phyloP scores from a whole-genome alignment of 2,888 invertebrate species.

The Leptopilina syphax region DNA sequence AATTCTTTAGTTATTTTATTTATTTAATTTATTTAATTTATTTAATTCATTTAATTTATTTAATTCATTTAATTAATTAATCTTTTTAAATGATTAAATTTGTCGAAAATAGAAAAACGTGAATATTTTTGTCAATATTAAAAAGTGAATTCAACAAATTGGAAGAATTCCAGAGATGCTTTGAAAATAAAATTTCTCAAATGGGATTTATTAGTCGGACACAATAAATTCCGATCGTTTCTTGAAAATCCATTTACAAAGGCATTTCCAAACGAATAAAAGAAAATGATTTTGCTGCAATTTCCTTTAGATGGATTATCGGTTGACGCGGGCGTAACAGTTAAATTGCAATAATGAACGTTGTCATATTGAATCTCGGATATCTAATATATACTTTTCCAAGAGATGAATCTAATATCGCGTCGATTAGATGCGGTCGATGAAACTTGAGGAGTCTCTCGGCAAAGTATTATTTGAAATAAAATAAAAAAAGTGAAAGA shows the following conservation, averaged over 20 bases:
- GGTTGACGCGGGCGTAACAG: background rate
- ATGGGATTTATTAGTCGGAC: too few species aligned
- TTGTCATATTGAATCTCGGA: slow-evolving; percentile 3
- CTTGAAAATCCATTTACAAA: background rate
- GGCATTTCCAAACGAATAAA: background rate
- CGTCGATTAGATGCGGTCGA: slow-evolving; percentile 34
- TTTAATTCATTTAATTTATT: too few species aligned
- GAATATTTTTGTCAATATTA: too few species aligned
- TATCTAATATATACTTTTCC: background rate
- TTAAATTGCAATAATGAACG: slow-evolving; percentile 7
- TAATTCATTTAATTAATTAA: too few species aligned
- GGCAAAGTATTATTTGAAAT: too few species aligned
- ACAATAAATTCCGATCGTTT: background rate
- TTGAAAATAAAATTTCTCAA: too few species aligned
- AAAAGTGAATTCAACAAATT: too few species aligned
- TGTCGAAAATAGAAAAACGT: too few species aligned
- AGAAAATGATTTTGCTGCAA: slow-evolving; percentile 9
- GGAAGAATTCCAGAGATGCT: too few species aligned
- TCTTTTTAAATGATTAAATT: too few species aligned
- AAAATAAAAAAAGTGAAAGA: background rate
- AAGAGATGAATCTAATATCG: background rate
- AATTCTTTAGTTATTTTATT: too few species aligned
- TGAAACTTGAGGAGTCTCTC: background rate
- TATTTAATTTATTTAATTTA: too few species aligned
- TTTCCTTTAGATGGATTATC: background rate